Base-by-base conservation (phyloP, 2,888 invertebrate genomes). In the Coremacera marginata region DNA sequence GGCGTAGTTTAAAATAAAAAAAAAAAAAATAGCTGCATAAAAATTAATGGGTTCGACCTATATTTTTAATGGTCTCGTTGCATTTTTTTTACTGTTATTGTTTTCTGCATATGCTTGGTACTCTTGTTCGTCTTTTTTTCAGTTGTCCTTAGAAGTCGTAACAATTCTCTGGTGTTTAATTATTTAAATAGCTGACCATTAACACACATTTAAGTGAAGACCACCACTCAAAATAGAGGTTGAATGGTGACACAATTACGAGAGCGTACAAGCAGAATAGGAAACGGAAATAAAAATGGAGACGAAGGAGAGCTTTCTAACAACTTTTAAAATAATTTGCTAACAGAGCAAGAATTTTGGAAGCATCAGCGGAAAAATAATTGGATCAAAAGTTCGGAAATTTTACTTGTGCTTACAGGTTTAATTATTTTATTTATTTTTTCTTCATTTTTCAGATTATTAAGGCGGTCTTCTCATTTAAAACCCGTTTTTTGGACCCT, bases 11-110 rank as follows among this genome's bases (percentile, higher is more conserved):
- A 37, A 68, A 34, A 68, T 49, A 72, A 22, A 19, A 1, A 9
- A 37, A 68, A 34, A 68, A 60, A 72, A 22, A 19, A 1, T 25
- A 34, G 16, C 49, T 31, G n/a, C 65, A 51, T 27, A 27, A 19
- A 60, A 51, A 73, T 49, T 65, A 65, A 65, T 65, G 63, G 63
- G n/a, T 74, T 74, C 67, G 74, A 67, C 74, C 74, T 52, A 67
- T 31, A 51, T 74, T 74, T 55, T 19, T 57, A 37, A 63, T 62
- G 65, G 65, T 14, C n/a, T 67, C 22, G 52, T 22, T 63, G 8
- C 31, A 49, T 5, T 25, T 65, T 37, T n/a, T 65, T 37, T 11
- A 37, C 5, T 65, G 14, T 16, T 22, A 19, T 37, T 8, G 11
- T 22, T 67, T 67, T n/a, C 44, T 67, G 19, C 22, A n/a, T 22